Conservation (phyloP, 2,888 invertebrate species). For the Perizoma flavofasciatum region DNA sequence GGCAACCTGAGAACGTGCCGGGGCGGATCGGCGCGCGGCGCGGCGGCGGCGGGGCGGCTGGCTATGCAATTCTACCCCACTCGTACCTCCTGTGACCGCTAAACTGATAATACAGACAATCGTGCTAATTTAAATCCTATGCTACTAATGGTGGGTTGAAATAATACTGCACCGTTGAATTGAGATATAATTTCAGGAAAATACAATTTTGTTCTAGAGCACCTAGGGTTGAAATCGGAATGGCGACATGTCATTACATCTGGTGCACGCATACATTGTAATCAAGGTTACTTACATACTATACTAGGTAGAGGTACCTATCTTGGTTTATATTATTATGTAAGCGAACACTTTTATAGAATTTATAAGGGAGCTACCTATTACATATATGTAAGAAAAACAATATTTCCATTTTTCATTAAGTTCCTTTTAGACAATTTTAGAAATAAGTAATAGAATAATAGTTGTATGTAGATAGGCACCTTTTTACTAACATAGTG, state of each 20-base stretch:
- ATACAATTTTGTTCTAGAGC: background rate
- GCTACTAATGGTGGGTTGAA: background rate
- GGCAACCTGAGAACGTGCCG: slow-evolving; percentile 26
- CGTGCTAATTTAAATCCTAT: slow-evolving; percentile 8
- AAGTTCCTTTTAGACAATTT: too few species aligned
- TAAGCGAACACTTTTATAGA: too few species aligned
- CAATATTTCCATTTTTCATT: too few species aligned
- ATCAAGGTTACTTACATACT: slow-evolving; percentile 4
- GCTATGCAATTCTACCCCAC: slow-evolving; percentile 21
- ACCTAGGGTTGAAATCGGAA: slow-evolving; percentile 10
- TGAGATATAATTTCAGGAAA: background rate
- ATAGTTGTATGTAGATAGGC: too few species aligned
- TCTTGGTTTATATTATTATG: too few species aligned
- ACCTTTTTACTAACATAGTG: too few species aligned
- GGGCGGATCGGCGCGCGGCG: slow-evolving; percentile 4
- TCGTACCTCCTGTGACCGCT: slow-evolving; percentile 20
- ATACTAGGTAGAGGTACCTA: background rate
- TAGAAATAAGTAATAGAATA: too few species aligned
- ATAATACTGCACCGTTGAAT: background rate
- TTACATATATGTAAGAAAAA: too few species aligned
- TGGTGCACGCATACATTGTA: slow-evolving; percentile 19
- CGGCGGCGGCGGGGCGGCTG: too few species aligned
- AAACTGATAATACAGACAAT: slow-evolving; percentile 10
- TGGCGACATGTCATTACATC: background rate
- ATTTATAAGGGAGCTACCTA: too few species aligned